phyloP scores from a whole-genome alignment of 2,888 invertebrate species.

The Sminthurinus aureus region DNA sequence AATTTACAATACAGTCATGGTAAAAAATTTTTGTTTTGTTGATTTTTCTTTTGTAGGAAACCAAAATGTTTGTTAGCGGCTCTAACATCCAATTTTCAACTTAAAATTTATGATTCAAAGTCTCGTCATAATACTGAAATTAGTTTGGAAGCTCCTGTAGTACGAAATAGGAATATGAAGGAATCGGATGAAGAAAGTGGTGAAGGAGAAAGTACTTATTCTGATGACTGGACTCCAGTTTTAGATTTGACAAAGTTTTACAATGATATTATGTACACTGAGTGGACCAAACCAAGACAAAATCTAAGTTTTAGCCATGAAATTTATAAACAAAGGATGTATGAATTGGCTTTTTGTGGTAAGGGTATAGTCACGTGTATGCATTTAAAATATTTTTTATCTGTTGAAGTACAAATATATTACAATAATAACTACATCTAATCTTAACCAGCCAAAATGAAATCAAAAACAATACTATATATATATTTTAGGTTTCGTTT shows the following conservation, averaged over 20 bases:
- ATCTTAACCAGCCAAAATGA: too few relatives aligned
- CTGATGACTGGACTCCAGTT: conserved; percentile 32
- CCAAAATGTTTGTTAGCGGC: conserved; percentile 37
- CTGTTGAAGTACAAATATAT: too few relatives aligned
- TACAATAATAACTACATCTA: too few relatives aligned
- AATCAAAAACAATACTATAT: too few relatives aligned
- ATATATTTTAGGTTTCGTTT: conserved; percentile 42
- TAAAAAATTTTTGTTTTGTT: too few relatives aligned
- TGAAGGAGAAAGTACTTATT: conserved; percentile 1
- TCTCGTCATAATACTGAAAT: neutral
- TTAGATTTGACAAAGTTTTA: conserved; percentile 32
- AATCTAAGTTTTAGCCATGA: conserved; percentile 21
- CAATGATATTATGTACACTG: neutral
- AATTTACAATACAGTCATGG: too few relatives aligned
- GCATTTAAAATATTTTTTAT: too few relatives aligned
- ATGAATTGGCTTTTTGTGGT: conserved; percentile 38
- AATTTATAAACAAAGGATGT: conserved; percentile 28
- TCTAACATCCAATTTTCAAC: conserved; percentile 39
- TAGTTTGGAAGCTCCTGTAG: neutral
- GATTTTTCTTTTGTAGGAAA: conserved; percentile 32
- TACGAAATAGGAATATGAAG: neutral
- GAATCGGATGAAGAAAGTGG: neutral
- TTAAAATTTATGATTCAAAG: conserved; percentile 37
- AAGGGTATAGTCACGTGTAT: neutral
- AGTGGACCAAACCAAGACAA: neutral